Conservation (phyloP, 2,888 invertebrate species). For the Parapristionchus giblindavisi region DNA sequence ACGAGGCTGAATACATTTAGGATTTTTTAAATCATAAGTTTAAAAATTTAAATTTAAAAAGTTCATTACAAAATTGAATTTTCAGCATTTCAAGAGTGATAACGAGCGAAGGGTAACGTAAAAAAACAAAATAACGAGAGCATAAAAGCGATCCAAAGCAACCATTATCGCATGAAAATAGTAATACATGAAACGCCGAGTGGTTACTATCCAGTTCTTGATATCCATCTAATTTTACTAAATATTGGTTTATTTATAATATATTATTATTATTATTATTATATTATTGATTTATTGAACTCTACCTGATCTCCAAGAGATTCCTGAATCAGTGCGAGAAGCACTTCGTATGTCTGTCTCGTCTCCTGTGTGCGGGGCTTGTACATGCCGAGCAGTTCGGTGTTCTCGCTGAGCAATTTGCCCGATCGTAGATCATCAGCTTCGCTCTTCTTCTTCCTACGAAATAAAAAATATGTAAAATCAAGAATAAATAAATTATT, state of each 20-base stretch:
- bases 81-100: too few relatives aligned
- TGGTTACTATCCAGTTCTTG: too few relatives aligned
- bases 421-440: conserved; percentile 67
- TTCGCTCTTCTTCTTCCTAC: conserved; percentile 50
- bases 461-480: not conserved
- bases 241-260: too few relatives aligned
- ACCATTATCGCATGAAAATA: not conserved
- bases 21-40: too few relatives aligned
- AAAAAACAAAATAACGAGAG: too few relatives aligned
- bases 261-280: too few relatives aligned
- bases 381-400: conserved; percentile 91
- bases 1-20: conserved; percentile 78
- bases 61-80: too few relatives aligned
- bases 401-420: conserved; percentile 76
- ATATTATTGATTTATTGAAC: not conserved
- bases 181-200: too few relatives aligned
- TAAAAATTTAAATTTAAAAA: too few relatives aligned
- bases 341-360: conserved; percentile 91
- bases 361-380: conserved; percentile 97
- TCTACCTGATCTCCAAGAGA: conserved; percentile 87
- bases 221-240: too few relatives aligned
- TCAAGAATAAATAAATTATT: not conserved
- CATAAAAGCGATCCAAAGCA: not conserved
- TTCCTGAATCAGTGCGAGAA: conserved; percentile 91
- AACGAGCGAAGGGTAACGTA: too few relatives aligned